phyloP scores from a whole-genome alignment of 2,888 invertebrate species.

The Malachius bipustulatus region DNA sequence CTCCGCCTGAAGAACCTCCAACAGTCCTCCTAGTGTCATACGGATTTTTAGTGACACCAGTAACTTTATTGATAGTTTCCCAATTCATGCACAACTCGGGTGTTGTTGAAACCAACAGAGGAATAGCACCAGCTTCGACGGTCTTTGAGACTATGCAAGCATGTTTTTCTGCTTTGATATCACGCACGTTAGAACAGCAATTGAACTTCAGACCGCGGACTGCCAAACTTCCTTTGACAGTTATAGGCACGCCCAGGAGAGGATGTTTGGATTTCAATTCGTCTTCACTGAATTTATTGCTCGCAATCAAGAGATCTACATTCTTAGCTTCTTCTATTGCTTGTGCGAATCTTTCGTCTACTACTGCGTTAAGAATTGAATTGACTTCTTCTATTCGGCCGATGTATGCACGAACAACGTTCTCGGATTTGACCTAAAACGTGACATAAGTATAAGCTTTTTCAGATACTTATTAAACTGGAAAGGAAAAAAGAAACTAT shows the following conservation, averaged over 20 bases:
- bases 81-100: constrained; percentile 83
- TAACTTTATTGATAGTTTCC: constrained; percentile 69
- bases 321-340: constrained; percentile 64
- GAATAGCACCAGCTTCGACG: constrained; percentile 63
- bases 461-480: neutral
- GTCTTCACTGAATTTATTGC: constrained; percentile 38
- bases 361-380: constrained; percentile 65
- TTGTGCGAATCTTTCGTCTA: constrained; percentile 62
- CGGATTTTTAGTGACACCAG: constrained; percentile 73
- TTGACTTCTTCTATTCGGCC: constrained; percentile 67
- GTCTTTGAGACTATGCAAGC: constrained; percentile 54
- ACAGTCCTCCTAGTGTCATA: constrained; percentile 60
- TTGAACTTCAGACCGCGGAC: constrained; percentile 45
- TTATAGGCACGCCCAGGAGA: constrained; percentile 71
- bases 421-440: constrained; percentile 56
- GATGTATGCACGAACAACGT: constrained; percentile 60
- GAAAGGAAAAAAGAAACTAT: neutral
- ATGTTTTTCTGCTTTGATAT: constrained; percentile 47
- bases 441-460: constrained; percentile 5
- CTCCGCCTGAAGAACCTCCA: constrained; percentile 86
- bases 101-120: constrained; percentile 70
- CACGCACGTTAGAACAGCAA: constrained; percentile 49
- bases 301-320: constrained; percentile 47
- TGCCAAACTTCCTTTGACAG: constrained; percentile 55
- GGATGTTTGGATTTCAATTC: constrained; percentile 58